Evolutionary conservation across 2,888 invertebrate genomes (phyloP), one percentile per base, ranked within the genome.

Genomic region (Drosophila ezoana): DNA sequence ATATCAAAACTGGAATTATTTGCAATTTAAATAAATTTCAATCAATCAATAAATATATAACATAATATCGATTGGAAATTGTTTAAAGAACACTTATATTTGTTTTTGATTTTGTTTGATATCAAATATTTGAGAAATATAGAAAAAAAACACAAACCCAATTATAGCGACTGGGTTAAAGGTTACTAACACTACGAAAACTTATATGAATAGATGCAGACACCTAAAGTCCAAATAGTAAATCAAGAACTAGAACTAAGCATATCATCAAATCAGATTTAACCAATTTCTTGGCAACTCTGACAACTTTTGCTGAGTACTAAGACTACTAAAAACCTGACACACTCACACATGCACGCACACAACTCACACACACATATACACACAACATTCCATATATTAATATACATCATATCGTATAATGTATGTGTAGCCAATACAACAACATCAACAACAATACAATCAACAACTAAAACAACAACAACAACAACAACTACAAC

Each of bases 391-490:
- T 28, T 28, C 28, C 28, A 28, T 40, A 44, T 45, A 49, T 48
- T 32, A 32, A 59, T 40, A 44, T 49, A 59, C 28, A 52, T 63
- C 38, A 37, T 62, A 70, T 69, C 49, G 63, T 75, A 69, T 64
- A 72, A 70, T 70, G 59, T 72, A 64, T 71, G 68, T 75, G 65
- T 81, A 72, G 72, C 78, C 37, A 78, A 75, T 70, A 58, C 62
- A 78, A 76, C 78, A 79, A 73, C 69, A 76, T 58, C 74, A 65
- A 86, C 79, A 81, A 87, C 88, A 83, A 73, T 77, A 85, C 81
- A 83, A 85, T 69, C 76, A 76, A 67, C 65, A 76, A 75, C 58
- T 69, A 72, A 60, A 67, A 67, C 62, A 59, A 71, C 64, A 66
- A 65, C 70, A 66, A 65, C 70, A 67, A 62, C 65, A 70, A 72